A percentile compares a stretch with the other conserved stretches of the same genome.
Evolutionary conservation across 2,113 vertebrate species (phyloP).

Genomic region (Tricholaema leucomelas): DNA sequence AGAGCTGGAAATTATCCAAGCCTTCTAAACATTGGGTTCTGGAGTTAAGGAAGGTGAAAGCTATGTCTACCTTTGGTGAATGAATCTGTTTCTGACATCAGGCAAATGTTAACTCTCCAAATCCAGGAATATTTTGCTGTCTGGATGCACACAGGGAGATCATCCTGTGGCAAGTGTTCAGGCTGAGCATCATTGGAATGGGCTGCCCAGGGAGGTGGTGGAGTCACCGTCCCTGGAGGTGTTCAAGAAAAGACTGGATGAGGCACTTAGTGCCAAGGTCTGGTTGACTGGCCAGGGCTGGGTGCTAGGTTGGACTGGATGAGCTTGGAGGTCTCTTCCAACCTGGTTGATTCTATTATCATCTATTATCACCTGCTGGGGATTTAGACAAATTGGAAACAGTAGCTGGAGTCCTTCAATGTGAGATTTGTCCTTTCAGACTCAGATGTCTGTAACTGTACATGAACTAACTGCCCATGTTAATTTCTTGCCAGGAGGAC

Average conservation of each 20-base stretch:
- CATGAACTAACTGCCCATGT: not conserved
- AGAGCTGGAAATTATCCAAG: not conserved
- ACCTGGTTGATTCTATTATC: no score
- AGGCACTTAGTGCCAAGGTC: no score
- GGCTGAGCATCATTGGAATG: not conserved
- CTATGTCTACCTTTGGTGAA: accelerated
- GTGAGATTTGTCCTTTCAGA: not conserved
- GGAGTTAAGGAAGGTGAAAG: not conserved
- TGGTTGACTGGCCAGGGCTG: no score
- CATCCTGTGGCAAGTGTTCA: not conserved
- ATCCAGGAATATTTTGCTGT: not conserved
- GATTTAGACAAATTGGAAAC: not conserved
- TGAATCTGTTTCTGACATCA: not conserved
- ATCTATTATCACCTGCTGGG: no score
- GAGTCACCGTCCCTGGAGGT: no score
- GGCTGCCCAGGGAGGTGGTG: no score
- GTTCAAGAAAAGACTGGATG: no score
- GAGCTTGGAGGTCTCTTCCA: no score
- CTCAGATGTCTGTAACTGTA: not conserved
- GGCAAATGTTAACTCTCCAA: not conserved
- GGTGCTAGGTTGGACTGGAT: no score
- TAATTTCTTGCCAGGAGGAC: not conserved
- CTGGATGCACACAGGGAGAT: not conserved
- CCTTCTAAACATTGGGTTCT: not conserved
- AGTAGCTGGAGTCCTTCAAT: not conserved